Evolutionary conservation across 1,140 invertebrate genomes (phyloP).

Genomic region (Orius laevigatus): DNA sequence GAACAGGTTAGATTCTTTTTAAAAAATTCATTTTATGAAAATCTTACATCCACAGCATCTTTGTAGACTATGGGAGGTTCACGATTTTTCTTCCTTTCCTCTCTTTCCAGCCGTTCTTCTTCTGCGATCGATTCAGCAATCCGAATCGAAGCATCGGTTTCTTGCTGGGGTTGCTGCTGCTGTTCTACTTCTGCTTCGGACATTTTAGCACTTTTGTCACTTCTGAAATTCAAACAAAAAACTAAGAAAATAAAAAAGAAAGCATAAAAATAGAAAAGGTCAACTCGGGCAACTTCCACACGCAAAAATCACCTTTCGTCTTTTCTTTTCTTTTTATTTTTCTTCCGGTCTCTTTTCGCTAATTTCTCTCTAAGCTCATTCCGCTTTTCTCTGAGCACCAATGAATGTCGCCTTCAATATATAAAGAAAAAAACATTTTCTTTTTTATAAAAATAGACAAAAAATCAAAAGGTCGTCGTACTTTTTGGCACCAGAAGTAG

Average conservation of each 20-base stretch:
- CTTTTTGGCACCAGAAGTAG: neutral
- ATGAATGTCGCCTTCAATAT: slow-evolving; percentile 37
- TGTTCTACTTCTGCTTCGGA: slow-evolving; percentile 16
- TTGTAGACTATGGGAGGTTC: slow-evolving; percentile 74
- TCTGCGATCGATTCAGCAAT: slow-evolving; percentile 39
- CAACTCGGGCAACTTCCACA: neutral
- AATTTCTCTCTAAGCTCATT: slow-evolving; percentile 55
- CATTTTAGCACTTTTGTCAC: slow-evolving; percentile 5
- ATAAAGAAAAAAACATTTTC: slow-evolving; percentile 9
- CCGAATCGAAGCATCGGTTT: slow-evolving; percentile 22
- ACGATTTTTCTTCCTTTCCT: slow-evolving; percentile 51
- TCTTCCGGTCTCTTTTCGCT: slow-evolving; percentile 50
- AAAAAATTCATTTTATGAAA: too few species aligned
- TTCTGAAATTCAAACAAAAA: neutral
- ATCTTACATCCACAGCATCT: slow-evolving; percentile 49
- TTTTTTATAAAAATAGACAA: slow-evolving; percentile 1
- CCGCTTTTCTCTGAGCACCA: slow-evolving; percentile 47
- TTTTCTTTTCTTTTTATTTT: slow-evolving; percentile 51
- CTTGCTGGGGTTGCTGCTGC: slow-evolving; percentile 10
- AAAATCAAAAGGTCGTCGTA: neutral
- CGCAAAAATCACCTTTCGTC: slow-evolving; percentile 8
- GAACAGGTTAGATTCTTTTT: too few species aligned
- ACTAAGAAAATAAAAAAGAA: neutral
- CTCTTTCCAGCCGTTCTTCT: slow-evolving; percentile 43
- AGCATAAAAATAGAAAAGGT: neutral